A percentile compares a stretch with the other conserved stretches of the same genome.
phyloP scores from a whole-genome alignment of 2,888 invertebrate species.

The Nephrotoma flavescens region DNA sequence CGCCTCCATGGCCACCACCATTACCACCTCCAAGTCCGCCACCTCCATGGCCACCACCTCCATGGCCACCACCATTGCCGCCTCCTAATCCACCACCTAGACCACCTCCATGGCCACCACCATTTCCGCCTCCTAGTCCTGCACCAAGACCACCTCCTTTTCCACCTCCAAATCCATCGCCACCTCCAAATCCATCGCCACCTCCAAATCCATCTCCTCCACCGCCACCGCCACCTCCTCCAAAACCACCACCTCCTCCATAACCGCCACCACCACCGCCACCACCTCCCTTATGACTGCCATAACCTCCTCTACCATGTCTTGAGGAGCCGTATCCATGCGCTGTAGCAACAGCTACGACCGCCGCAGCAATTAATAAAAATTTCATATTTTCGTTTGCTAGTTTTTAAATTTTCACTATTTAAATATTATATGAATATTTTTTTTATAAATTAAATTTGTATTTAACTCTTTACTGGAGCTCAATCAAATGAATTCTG shows the following conservation, averaged over 20 bases:
- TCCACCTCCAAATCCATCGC: not conserved
- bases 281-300: not conserved
- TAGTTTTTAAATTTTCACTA: not conserved
- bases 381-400: not conserved
- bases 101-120: not conserved
- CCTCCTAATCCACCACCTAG: not conserved
- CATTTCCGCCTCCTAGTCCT: not conserved
- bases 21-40: constrained; percentile 5
- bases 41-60: not conserved
- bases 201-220: not conserved
- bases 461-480: not conserved
- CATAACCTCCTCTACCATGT: not conserved
- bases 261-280: not conserved
- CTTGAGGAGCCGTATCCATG: not conserved
- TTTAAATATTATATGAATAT: not conserved
- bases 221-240: not conserved
- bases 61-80: not conserved
- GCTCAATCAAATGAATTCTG: not conserved
- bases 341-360: not conserved
- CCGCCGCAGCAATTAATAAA: not conserved
- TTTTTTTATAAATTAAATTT: not conserved
- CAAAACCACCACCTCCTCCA: not conserved
- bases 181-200: not conserved
- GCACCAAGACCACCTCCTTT: not conserved
- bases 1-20: not conserved